phyloP scores from a whole-genome alignment of 1,140 invertebrate genomes.

The Orius laevigatus region DNA sequence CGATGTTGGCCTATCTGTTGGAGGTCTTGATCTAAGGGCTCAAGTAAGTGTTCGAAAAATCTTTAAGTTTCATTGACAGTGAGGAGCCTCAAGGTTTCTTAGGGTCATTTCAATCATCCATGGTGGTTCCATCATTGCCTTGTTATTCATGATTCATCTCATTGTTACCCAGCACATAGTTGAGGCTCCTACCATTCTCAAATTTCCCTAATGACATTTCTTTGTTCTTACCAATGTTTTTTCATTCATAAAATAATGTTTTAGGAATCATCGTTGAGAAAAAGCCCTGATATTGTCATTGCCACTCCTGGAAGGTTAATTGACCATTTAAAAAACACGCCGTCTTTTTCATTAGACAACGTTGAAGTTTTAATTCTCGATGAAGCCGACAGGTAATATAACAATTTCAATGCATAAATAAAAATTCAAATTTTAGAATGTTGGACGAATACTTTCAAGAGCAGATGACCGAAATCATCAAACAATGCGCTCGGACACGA shows the following conservation, averaged over 20 bases:
- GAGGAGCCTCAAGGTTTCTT: too few relatives aligned
- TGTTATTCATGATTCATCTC: too few relatives aligned
- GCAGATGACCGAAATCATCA: conserved; percentile 93
- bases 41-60: conserved; percentile 42
- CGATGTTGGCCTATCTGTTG: conserved; percentile 67
- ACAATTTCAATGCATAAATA: background rate
- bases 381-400: conserved; percentile 70
- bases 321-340: conserved; percentile 92
- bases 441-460: conserved; percentile 96
- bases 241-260: conserved; percentile 13
- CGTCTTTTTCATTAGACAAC: conserved; percentile 72
- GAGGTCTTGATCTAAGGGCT: conserved; percentile 85
- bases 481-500: conserved; percentile 76
- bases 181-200: too few relatives aligned
- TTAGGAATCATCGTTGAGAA: conserved; percentile 67
- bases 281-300: conserved; percentile 91
- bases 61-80: too few relatives aligned
- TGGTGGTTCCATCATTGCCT: too few relatives aligned
- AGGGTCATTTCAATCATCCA: too few relatives aligned
- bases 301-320: conserved; percentile 95
- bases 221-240: too few relatives aligned
- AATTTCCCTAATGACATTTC: too few relatives aligned
- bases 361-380: conserved; percentile 92
- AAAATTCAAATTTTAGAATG: conserved; percentile 47
- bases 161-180: too few relatives aligned